Evolutionary conservation across 2,888 invertebrate species (phyloP).

Genomic region (Hecatera dysodea): DNA sequence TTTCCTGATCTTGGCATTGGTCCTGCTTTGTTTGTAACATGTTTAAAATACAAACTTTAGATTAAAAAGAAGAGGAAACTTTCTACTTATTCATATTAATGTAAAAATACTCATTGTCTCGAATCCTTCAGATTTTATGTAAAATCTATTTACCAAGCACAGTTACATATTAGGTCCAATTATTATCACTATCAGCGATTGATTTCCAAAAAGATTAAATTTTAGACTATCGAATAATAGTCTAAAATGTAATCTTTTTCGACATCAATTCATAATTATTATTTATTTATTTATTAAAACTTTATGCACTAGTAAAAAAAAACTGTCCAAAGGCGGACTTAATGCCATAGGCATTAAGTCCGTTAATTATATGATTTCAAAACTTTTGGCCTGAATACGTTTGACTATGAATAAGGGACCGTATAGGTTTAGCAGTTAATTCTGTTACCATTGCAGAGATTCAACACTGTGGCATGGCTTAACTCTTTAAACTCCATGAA

Average conservation of each 20-base stretch:
- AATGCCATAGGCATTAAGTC: too few species aligned
- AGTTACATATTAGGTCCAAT: neutral
- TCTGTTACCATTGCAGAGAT: neutral
- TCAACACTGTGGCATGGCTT: neutral
- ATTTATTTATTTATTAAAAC: too few species aligned
- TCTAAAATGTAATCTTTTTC: neutral
- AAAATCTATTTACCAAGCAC: neutral
- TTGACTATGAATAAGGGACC: neutral
- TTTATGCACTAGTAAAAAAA: too few species aligned
- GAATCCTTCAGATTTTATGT: neutral
- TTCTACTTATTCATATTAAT: conserved; percentile 35
- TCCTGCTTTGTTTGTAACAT: conserved; percentile 61
- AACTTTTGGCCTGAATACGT: neutral
- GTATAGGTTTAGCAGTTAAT: conserved; percentile 16
- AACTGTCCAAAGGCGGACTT: too few species aligned
- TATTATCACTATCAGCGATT: conserved; percentile 1
- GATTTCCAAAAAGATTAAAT: too few species aligned
- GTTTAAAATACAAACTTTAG: conserved; percentile 54
- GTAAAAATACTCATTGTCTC: neutral
- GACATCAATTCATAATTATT: neutral
- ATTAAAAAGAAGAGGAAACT: conserved; percentile 23
- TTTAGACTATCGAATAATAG: too few species aligned
- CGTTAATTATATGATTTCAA: conserved; percentile 4
- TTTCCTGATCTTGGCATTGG: conserved; percentile 76
- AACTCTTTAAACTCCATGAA: neutral